Percentiles rank a stretch among this genome's conserved stretches.
These are phyloP conservation scores for Nomada lathburiana DNA, from an alignment of 2,888 invertebrate species.

Conservation along the genomic window DNA sequence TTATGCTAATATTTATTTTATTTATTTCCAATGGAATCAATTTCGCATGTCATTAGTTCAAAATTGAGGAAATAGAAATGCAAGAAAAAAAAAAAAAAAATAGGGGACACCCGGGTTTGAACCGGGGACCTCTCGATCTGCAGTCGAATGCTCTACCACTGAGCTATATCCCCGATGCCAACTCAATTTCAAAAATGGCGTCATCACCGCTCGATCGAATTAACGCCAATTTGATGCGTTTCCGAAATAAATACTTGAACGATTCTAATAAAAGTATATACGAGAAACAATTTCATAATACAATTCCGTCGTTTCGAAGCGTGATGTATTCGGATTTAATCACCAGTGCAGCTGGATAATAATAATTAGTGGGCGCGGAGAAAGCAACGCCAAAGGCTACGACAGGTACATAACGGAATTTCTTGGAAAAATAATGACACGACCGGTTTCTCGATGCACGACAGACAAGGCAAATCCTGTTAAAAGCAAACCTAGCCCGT, in stretches of 20 bases:
- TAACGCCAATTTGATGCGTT: no score
- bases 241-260: not conserved
- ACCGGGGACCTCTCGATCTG: conserved; percentile 91
- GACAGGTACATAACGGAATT: conserved; percentile 60
- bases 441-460: conserved; percentile 59
- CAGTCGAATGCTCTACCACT: conserved; percentile 91
- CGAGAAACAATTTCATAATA: not conserved
- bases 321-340: not conserved
- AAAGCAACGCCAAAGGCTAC: conserved; percentile 30
- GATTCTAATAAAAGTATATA: not conserved
- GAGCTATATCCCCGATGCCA: conserved; percentile 89
- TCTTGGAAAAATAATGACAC: conserved; percentile 54
- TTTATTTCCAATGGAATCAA: not conserved
- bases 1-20: no score
- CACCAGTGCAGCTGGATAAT: not conserved
- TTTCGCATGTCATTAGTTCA: not conserved
- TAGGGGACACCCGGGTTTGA: conserved; percentile 90
- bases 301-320: not conserved
- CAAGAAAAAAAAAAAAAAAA: conserved; percentile 67
- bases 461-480: conserved; percentile 42
- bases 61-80: not conserved
- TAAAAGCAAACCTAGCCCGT: conserved; percentile 41
- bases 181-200: not conserved
- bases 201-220: not conserved
- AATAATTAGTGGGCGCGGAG: not conserved